These are phyloP conservation scores for Plebejus melissa DNA, from an alignment of 2,888 invertebrate genomes.

Conservation along the genomic window DNA sequence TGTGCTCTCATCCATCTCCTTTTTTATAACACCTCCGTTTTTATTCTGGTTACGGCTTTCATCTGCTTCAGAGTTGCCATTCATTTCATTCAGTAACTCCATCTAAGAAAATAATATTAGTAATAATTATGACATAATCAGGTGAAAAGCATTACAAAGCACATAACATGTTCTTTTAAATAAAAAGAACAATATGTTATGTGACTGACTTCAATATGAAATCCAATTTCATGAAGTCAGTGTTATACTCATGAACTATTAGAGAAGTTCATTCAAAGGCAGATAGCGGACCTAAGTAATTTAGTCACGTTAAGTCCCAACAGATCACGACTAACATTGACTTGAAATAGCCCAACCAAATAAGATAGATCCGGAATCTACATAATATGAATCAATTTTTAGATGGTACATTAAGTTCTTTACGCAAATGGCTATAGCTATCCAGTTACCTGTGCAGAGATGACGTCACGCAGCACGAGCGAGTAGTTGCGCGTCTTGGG, in stretches of 20 bases:
- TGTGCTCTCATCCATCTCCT: background rate
- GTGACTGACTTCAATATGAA: too few species aligned
- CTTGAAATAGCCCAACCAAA: too few species aligned
- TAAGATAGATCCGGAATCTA: too few species aligned
- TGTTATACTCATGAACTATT: too few species aligned
- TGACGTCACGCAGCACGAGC: conserved; percentile 78
- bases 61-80: background rate
- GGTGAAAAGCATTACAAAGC: background rate
- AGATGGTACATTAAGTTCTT: too few species aligned
- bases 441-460: conserved; percentile 70
- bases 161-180: background rate
- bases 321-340: too few species aligned
- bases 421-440: background rate
- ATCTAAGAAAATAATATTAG: conserved; percentile 41
- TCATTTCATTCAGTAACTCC: conserved; percentile 41
- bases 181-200: too few species aligned
- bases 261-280: too few species aligned
- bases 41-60: background rate
- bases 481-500: conserved; percentile 78
- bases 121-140: conserved; percentile 1
- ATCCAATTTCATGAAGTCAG: too few species aligned
- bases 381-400: too few species aligned
- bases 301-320: too few species aligned
- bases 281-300: too few species aligned
- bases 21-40: background rate